These are phyloP conservation scores for Oscheius sp. DNA, from an alignment of 2,888 invertebrate species.

Conservation along the genomic window DNA sequence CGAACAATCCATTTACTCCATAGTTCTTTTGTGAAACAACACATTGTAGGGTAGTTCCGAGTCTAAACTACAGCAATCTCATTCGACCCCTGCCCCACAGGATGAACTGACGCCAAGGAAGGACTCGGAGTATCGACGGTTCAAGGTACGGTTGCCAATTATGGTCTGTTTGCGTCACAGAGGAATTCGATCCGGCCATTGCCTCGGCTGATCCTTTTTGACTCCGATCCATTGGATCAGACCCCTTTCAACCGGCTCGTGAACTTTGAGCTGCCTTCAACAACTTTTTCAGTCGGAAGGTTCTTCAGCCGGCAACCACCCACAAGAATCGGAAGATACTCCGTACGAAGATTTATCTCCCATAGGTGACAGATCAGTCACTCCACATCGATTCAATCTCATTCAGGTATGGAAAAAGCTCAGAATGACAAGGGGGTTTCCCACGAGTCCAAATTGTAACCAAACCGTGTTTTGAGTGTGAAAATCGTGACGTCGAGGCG, in stretches of 20 bases:
- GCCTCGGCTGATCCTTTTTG: neutral
- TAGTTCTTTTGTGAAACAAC: neutral
- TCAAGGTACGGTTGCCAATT: slow-evolving; percentile 50
- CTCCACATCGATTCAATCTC: slow-evolving; percentile 55
- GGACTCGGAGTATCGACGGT: slow-evolving; percentile 67
- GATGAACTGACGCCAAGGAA: slow-evolving; percentile 45
- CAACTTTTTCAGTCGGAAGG: slow-evolving; percentile 52
- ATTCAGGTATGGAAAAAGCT: slow-evolving; percentile 46
- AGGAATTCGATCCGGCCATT: slow-evolving; percentile 17
- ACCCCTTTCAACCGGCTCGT: neutral
- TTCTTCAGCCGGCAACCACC: slow-evolving; percentile 46
- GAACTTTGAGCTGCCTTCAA: neutral
- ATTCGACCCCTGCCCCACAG: slow-evolving; percentile 66
- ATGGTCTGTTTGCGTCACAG: slow-evolving; percentile 2
- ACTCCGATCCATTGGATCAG: neutral
- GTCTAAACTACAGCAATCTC: slow-evolving; percentile 55
- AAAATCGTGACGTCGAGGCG: neutral
- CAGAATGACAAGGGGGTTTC: neutral
- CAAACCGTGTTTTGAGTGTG: slow-evolving; percentile 8
- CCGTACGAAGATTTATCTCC: slow-evolving; percentile 64
- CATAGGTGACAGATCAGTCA: slow-evolving; percentile 55
- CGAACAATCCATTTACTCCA: slow-evolving; percentile 6
- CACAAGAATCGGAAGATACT: slow-evolving; percentile 43
- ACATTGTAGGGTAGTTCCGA: slow-evolving; percentile 30
- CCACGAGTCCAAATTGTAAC: too few relatives aligned